phyloP scores from a whole-genome alignment of 2,113 vertebrate genomes.

The Herpetotheres cachinnans region DNA sequence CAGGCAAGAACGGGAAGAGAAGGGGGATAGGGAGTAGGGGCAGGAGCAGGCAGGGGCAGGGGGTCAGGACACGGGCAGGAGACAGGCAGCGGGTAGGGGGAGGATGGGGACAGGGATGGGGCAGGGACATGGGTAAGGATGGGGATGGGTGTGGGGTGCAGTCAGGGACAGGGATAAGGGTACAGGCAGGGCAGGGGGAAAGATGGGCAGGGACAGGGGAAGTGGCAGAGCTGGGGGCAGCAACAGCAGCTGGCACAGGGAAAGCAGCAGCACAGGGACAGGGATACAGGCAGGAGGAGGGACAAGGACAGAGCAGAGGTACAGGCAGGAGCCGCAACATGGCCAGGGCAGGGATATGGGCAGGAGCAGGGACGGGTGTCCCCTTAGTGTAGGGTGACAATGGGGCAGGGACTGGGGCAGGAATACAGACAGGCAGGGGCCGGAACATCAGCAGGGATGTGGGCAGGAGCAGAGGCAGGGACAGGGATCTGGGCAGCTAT shows the following conservation, averaged over 20 bases:
- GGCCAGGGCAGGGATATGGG: neutral
- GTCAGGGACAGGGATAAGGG: neutral
- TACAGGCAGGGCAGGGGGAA: neutral
- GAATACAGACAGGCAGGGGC: no score
- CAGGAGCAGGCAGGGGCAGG: neutral
- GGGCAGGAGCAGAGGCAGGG: neutral
- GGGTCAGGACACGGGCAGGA: neutral
- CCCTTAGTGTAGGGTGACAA: neutral
- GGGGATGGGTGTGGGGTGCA: neutral
- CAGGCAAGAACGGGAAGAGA: neutral
- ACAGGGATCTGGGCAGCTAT: no score
- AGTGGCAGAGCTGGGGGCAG: neutral
- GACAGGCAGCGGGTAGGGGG: neutral
- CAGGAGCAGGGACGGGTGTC: neutral
- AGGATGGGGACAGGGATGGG: neutral
- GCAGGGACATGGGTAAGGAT: neutral
- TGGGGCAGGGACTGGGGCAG: neutral
- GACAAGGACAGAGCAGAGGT: neutral
- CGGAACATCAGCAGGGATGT: no score
- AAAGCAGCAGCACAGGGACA: neutral
- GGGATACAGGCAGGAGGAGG: neutral
- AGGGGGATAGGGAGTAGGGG: no score
- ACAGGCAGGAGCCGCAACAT: neutral
- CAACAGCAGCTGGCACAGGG: no score
- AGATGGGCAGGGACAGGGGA: no score